Conservation (phyloP, 2,888 invertebrate species). For the Diogma glabrata region DNA sequence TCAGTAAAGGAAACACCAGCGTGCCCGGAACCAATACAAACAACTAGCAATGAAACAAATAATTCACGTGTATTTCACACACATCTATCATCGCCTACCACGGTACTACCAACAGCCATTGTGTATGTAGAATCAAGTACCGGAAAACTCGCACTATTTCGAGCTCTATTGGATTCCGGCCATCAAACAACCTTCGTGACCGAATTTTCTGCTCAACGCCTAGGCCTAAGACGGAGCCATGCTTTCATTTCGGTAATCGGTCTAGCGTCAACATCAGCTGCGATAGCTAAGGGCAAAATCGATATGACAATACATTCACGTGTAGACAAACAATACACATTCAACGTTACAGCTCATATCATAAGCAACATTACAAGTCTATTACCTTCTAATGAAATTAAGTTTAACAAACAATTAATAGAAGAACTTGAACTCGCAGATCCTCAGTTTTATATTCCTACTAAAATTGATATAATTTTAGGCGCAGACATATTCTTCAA, state of each 20-base stretch:
- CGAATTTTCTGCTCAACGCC: no score
- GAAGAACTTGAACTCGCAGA: no score
- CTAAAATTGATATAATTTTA: no score
- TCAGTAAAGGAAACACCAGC: not conserved
- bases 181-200: no score
- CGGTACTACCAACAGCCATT: not conserved
- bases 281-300: not conserved
- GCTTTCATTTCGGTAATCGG: not conserved
- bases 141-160: not conserved
- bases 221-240: not conserved
- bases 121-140: not conserved
- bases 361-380: not conserved
- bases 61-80: no score
- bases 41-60: no score
- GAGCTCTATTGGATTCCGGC: not conserved
- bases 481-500: not conserved
- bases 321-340: not conserved
- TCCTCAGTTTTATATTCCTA: no score
- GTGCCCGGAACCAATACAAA: not conserved
- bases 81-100: not conserved
- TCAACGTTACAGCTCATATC: not conserved
- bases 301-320: not conserved
- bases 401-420: no score
- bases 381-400: not conserved
- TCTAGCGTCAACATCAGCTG: not conserved